Percentiles rank a stretch among this genome's conserved stretches.
Conservation (phyloP, 2,113 vertebrate species). For the Amazona guildingii region DNA sequence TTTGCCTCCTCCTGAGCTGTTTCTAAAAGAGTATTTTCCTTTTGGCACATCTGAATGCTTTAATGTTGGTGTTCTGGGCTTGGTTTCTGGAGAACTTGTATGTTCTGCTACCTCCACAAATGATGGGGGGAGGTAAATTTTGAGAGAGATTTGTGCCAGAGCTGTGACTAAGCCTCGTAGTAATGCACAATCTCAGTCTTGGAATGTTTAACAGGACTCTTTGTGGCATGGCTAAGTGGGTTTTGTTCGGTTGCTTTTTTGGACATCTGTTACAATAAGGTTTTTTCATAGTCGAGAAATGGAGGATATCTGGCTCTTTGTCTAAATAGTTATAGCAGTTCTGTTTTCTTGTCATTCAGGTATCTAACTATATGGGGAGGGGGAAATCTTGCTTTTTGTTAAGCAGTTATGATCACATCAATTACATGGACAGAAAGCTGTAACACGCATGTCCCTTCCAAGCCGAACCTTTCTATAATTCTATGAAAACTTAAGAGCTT, state of each 20-base stretch:
- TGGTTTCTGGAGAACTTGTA: fast-evolving
- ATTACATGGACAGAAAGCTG: neutral
- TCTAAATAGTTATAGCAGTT: neutral
- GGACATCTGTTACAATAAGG: neutral
- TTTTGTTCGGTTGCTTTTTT: neutral
- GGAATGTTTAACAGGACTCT: neutral
- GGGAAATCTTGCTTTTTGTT: neutral
- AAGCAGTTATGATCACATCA: neutral
- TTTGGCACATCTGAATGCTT: neutral
- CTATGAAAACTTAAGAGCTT: neutral
- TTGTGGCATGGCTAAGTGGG: neutral
- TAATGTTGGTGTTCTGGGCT: neutral
- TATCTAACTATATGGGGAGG: neutral
- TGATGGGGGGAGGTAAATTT: neutral
- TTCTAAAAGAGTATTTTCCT: neutral
- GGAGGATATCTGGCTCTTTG: neutral
- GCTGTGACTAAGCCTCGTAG: neutral
- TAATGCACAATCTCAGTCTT: neutral
- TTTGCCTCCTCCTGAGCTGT: neutral
- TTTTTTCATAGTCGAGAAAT: neutral
- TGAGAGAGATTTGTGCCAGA: neutral
- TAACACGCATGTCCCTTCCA: neutral
- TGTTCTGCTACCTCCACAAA: neutral
- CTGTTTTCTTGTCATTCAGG: neutral
- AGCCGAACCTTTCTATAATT: neutral